Conservation (phyloP, 2,113 vertebrate species). For the Laterallus jamaicensis region DNA sequence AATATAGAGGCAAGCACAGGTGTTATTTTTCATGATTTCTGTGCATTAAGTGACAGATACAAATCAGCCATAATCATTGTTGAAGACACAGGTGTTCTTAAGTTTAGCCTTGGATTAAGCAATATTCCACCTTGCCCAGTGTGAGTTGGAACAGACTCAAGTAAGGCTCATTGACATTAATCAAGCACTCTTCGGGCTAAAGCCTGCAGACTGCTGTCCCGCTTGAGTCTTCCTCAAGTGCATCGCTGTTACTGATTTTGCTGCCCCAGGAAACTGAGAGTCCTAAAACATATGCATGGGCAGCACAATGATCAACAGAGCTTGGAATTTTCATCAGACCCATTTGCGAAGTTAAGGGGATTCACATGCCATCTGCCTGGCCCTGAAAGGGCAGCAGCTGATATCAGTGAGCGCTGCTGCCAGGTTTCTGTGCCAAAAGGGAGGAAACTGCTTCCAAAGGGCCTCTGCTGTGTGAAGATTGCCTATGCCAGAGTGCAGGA, state of each 20-base stretch:
- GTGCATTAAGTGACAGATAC: background rate
- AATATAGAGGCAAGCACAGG: background rate
- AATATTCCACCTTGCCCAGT: background rate
- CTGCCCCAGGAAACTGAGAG: background rate
- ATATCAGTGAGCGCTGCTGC: background rate
- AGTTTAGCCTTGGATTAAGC: constrained; percentile 8
- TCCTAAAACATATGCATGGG: background rate
- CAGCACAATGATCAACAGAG: background rate
- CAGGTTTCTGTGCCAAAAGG: background rate
- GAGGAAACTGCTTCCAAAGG: background rate
- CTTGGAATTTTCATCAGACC: background rate
- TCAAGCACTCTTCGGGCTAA: background rate
- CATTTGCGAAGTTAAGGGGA: background rate
- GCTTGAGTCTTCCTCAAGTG: background rate
- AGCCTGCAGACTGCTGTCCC: background rate
- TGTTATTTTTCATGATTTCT: background rate
- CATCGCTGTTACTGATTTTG: background rate
- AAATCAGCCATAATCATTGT: constrained; percentile 10
- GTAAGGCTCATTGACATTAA: background rate
- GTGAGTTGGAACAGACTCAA: constrained; percentile 6
- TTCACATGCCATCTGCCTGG: background rate
- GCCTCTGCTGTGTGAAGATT: background rate
- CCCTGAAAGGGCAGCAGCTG: background rate
- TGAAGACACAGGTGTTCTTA: background rate
- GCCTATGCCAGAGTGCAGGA: background rate